Conservation (phyloP, 2,113 vertebrate species). For the Tachuris rubrigastra region DNA sequence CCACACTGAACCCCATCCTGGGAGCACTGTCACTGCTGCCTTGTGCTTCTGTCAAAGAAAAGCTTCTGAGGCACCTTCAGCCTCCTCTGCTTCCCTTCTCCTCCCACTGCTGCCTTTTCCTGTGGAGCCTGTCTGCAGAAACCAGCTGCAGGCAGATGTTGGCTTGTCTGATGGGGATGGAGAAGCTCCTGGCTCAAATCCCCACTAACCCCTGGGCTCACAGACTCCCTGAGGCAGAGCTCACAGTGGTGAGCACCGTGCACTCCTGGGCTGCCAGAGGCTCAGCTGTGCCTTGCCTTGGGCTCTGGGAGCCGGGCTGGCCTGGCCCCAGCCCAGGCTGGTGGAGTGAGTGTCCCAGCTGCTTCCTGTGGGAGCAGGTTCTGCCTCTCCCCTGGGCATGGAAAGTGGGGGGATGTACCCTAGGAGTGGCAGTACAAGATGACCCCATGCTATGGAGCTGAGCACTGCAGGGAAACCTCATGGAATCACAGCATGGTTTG, state of each 20-base stretch:
- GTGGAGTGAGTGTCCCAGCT: not conserved
- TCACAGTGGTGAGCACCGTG: fast-evolving
- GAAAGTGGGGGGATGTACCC: not conserved
- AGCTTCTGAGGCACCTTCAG: not conserved
- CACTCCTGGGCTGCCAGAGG: not conserved
- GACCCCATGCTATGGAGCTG: not conserved
- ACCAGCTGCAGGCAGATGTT: not conserved
- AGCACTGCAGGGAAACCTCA: not conserved
- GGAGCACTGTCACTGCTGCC: not conserved
- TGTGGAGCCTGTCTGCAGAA: not conserved
- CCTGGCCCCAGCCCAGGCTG: not conserved
- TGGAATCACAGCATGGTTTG: not conserved
- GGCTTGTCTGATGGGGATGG: not conserved
- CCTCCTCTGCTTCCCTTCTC: not conserved
- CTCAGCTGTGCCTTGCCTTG: fast-evolving
- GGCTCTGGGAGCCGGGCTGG: not conserved
- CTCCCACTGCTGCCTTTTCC: not conserved
- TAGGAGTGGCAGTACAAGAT: not conserved
- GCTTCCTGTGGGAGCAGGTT: not conserved
- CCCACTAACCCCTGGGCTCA: fast-evolving
- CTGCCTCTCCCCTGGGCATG: not conserved
- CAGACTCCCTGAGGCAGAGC: not conserved
- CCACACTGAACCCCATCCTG: fast-evolving
- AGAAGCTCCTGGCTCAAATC: not conserved
- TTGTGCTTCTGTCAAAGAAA: not conserved